Evolutionary conservation across 2,888 invertebrate species (phyloP), one percentile per base, ranked within the genome.

Genomic region (Patella ulyssiponensis): DNA sequence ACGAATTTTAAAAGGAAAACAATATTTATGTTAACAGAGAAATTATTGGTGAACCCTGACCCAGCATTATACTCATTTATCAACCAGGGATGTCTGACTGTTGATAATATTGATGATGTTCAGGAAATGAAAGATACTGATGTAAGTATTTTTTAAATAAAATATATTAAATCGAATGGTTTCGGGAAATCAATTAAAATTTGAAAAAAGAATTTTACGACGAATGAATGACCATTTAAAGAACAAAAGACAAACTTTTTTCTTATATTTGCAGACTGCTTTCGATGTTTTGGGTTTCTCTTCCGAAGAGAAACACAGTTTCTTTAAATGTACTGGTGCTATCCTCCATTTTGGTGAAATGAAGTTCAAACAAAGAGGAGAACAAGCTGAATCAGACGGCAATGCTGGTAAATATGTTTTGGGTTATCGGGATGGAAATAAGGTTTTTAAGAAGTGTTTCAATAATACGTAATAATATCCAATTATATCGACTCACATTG

Each of bases 301-400:
- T 90, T 95, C 96, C 1, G 86, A 88, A 51, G 98, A 99, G 93
- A 98, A 98, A 94, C 94, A 96, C 92, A 94, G 98, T 93, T 95
- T 98, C 88, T 99, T 98, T 95, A 78, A 95, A 93, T 96, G 98
- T 93, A 98, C 98, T 88, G 97, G 98, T 91, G 94, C 97, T 91
- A 98, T 99, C 92, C 98, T 99, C 97, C 98, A 99, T 93, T 97
- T 99, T 96, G 99, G 99, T 94, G 95, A 96, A 92, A 97, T 99
- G 97, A 98, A 99, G 94, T 99, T 99, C 96, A 99, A 99, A 93
- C 99, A 99, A 94, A 96, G 98, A 93, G 99, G 98, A 94, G 99
- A 99, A 93, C 99, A 99, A 83, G 89, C 90, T 23, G 89, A 89
- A 77, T 86, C 88, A 11, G 89, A 89, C 75, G 89, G 88, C 58